Evolutionary conservation across 2,888 invertebrate genomes (phyloP).

Genomic region (Octodonta nipae): DNA sequence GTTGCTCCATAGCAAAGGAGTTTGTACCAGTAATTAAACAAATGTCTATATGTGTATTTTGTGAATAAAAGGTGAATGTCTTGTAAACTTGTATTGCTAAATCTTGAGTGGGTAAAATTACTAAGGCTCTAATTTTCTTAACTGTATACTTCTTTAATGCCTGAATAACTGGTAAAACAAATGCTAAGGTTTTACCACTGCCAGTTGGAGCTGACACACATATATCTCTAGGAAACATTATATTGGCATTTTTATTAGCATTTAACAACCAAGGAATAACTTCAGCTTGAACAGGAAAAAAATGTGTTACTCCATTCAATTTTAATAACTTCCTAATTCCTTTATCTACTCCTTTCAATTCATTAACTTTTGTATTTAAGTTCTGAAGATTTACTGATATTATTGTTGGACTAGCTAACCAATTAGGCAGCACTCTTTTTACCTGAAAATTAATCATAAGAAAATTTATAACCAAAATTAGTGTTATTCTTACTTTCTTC

Average conservation of each 20-base stretch:
- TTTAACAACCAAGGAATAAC: conserved; percentile 65
- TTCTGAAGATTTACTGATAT: conserved; percentile 60
- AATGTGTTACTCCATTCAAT: conserved; percentile 55
- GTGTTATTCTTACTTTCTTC: conserved; percentile 33
- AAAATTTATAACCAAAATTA: too few relatives aligned
- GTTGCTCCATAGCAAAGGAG: conserved; percentile 54
- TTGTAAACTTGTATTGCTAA: conserved; percentile 78
- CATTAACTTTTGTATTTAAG: conserved; percentile 40
- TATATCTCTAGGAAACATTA: conserved; percentile 70
- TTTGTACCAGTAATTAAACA: conserved; percentile 56
- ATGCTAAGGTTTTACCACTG: conserved; percentile 92
- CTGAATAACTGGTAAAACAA: conserved; percentile 82
- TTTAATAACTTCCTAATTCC: conserved; percentile 49
- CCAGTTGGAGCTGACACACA: conserved; percentile 97
- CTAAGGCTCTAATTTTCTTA: conserved; percentile 59
- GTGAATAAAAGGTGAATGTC: conserved; percentile 61
- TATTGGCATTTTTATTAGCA: conserved; percentile 44
- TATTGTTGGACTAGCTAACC: conserved; percentile 69
- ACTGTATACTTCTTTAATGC: conserved; percentile 31
- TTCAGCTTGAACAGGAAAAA: conserved; percentile 76
- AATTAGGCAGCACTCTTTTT: conserved; percentile 68
- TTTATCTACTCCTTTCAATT: conserved; percentile 49
- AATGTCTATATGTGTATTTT: conserved; percentile 54
- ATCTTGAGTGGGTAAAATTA: conserved; percentile 88
- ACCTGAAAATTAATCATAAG: conserved; percentile 38